Evolutionary conservation across 1,140 invertebrate genomes (phyloP), one percentile per base, ranked within the genome.

Genomic region (Eumeta japonica): DNA sequence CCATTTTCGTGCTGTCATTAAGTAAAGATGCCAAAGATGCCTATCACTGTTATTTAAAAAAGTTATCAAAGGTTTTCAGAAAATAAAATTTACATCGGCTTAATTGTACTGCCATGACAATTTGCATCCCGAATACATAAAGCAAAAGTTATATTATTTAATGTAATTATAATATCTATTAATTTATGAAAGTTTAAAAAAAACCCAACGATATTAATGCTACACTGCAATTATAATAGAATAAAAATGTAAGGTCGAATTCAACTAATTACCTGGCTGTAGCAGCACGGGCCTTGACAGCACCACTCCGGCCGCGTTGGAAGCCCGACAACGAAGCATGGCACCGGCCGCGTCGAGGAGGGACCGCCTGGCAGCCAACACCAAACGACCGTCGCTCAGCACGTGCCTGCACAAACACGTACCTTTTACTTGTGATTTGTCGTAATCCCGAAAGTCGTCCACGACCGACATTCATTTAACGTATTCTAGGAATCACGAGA

Each of bases 391-490:
- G 14, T 73, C 68, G 3, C 30, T 46, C 10, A 73, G 30, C 1
- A 73, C 62, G 37, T 73, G 68, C 47, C 68, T 73, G 42, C 10
- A 14, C n/a, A n/a, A n/a, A n/a, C n/a, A n/a, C n/a, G n/a, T n/a
- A n/a, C n/a, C n/a, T n/a, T n/a, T n/a, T n/a, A n/a, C n/a, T n/a
- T n/a, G n/a, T n/a, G n/a, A n/a, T n/a, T n/a, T n/a, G n/a, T n/a
- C n/a, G n/a, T n/a, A n/a, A n/a, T n/a, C n/a, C n/a, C n/a, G n/a
- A n/a, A n/a, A n/a, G n/a, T n/a, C n/a, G n/a, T n/a, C n/a, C n/a
- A n/a, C n/a, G n/a, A n/a, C n/a, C n/a, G n/a, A n/a, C n/a, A n/a
- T n/a, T n/a, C n/a, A n/a, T n/a, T n/a, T n/a, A n/a, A n/a, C n/a
- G n/a, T n/a, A n/a, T n/a, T n/a, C n/a, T n/a, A n/a, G n/a, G n/a